Evolutionary conservation across 2,888 invertebrate species (phyloP), one percentile per base, ranked within the genome.

Genomic region (Callimorpha dominula): DNA sequence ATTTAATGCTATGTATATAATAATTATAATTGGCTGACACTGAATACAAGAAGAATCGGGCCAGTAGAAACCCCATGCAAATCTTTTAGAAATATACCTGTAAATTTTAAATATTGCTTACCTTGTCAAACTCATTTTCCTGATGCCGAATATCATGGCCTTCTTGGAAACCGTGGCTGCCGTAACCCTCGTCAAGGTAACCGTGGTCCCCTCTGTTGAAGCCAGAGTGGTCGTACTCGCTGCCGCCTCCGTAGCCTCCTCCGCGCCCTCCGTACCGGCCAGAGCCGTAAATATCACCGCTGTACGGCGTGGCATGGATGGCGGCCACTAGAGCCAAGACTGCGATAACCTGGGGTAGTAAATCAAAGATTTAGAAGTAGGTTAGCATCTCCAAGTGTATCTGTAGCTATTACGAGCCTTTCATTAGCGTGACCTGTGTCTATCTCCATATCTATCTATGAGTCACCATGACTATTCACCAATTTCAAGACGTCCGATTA

Each of bases 111-210:
- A 12, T 57, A 31, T 31, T 31, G 15, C 65, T 0, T 9, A 65
- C 65, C 46, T 31, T 11, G 60, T 68, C 68, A 43, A 15, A 68
- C 9, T 68, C 68, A 60, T 68, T 68, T 31, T 68, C 68, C 11
- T 46, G 6, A 6, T 49, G 68, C 1, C 31, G 15, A 54, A 17
- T 17, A 17, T 68, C 7, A 68, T 68, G 60, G 3, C 15, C 31
- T 60, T 57, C 68, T 6, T 31, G 20, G 17, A 31, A 5, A 15
- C 46, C 57, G 0, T 60, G 46, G 31, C 46, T 8, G 11, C 68
- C 60, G 17, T 31, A 68, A 0, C 46, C 68, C 46, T 68, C 5
- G 60, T 60, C 15, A 1, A 14, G 31, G 5, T 68, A 11, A 15
- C 68, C 68, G 15, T 46, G 1, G 17, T 46, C 57, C 5, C 68